phyloP scores from a whole-genome alignment of 2,888 invertebrate species.

The Drosophila ezoana region DNA sequence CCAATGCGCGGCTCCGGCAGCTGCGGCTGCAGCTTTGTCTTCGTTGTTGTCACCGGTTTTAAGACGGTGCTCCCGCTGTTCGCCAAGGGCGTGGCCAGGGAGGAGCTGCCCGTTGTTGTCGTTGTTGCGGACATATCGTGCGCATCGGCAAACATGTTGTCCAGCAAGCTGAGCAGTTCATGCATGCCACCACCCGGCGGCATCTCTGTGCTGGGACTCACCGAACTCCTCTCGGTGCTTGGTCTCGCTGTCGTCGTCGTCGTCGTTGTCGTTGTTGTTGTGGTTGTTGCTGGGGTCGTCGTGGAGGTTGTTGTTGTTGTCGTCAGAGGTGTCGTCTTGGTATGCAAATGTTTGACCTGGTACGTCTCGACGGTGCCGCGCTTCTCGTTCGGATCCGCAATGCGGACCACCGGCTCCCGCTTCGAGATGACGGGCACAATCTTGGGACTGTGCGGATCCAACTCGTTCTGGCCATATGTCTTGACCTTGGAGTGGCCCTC shows the following conservation, averaged over 20 bases:
- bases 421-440: conserved; percentile 84
- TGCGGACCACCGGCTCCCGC: conserved; percentile 82
- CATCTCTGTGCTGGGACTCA: neutral
- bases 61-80: conserved; percentile 63
- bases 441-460: conserved; percentile 84
- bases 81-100: conserved; percentile 20
- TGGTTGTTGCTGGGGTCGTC: conserved; percentile 48
- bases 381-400: conserved; percentile 81
- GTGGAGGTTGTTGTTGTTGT: conserved; percentile 50
- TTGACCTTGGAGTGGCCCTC: conserved; percentile 95
- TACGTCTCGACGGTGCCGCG: conserved; percentile 81
- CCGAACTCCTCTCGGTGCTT: conserved; percentile 5
- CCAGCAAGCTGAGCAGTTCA: conserved; percentile 82
- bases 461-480: conserved; percentile 89
- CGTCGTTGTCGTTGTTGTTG: conserved; percentile 20
- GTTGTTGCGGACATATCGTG: conserved; percentile 51
- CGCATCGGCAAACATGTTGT: conserved; percentile 81
- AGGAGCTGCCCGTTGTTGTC: conserved; percentile 18
- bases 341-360: conserved; percentile 84
- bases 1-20: conserved; percentile 71
- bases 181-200: conserved; percentile 70
- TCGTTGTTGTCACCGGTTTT: conserved; percentile 60
- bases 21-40: conserved; percentile 54
- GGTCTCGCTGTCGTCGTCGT: conserved; percentile 28
- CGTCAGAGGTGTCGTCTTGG: conserved; percentile 71